Evolutionary conservation across 2,797 vertebrate species (phyloP).

Genomic region (Gymnothorax reevesii): DNA sequence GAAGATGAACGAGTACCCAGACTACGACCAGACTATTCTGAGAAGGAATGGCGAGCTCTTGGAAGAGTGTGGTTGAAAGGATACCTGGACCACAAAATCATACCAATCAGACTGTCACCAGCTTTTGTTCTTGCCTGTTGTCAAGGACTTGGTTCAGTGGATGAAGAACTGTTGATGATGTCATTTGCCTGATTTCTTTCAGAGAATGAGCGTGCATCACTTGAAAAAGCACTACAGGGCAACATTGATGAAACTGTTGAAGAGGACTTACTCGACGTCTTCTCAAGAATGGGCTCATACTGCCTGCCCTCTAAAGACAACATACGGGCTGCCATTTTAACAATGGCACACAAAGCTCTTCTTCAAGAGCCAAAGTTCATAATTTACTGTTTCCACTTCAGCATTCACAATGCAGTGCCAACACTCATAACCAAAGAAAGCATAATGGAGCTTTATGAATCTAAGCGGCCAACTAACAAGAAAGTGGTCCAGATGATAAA

Average conservation of each 20-base stretch:
- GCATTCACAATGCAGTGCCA: conserved; percentile 22
- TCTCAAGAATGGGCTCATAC: conserved; percentile 36
- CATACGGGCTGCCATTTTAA: conserved; percentile 28
- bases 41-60: too few relatives aligned
- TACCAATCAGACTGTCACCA: conserved; percentile 10
- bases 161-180: conserved; percentile 23
- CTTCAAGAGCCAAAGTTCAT: conserved; percentile 49
- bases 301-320: conserved; percentile 36
- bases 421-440: conserved; percentile 8
- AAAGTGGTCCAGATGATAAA: too few relatives aligned
- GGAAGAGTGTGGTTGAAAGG: conserved; percentile 41
- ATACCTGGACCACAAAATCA: conserved; percentile 30
- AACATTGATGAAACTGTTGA: too few relatives aligned
- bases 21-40: too few relatives aligned
- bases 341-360: conserved; percentile 37
- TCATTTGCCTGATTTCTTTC: conserved; percentile 38
- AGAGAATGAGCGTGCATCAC: neutral
- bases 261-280: conserved; percentile 39
- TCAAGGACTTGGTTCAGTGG: conserved; percentile 27
- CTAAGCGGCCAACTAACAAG: too few relatives aligned
- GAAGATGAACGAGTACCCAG: too few relatives aligned
- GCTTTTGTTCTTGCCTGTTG: conserved; percentile 35
- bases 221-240: conserved; percentile 26
- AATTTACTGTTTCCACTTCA: conserved; percentile 42
- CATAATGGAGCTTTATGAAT: conserved; percentile 19